phyloP scores from a whole-genome alignment of 2,113 vertebrate species.

The Sinocyclocheilus maitianheensis region DNA sequence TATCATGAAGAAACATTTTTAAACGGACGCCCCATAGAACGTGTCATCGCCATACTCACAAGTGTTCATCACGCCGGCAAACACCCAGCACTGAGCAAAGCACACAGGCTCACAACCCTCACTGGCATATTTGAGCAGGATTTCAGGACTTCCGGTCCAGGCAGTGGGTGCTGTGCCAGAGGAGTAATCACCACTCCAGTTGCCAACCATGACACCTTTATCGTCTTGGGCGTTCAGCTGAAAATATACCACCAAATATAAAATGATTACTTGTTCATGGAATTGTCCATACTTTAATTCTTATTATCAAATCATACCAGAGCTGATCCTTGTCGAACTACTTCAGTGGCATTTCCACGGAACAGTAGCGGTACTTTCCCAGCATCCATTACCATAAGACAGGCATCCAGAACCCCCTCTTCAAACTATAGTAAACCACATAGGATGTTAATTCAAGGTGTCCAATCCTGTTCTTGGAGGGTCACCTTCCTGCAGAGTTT shows the following conservation, averaged over 20 bases:
- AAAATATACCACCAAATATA: neutral
- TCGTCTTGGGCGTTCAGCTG: constrained; percentile 90
- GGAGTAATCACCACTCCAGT: constrained; percentile 81
- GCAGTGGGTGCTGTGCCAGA: constrained; percentile 79
- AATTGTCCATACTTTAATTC: neutral
- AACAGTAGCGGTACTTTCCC: constrained; percentile 81
- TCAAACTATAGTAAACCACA: constrained; percentile 80
- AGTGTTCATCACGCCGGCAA: constrained; percentile 89
- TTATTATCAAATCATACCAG: constrained; percentile 75
- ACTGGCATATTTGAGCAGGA: constrained; percentile 81
- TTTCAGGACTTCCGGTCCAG: constrained; percentile 89
- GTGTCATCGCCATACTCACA: constrained; percentile 75
- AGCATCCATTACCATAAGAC: constrained; percentile 82
- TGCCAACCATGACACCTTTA: constrained; percentile 84
- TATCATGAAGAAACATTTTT: neutral
- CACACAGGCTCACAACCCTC: constrained; percentile 72
- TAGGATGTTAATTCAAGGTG: neutral
- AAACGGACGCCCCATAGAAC: neutral
- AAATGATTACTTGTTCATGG: neutral
- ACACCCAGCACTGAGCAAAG: constrained; percentile 65
- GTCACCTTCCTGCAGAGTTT: neutral
- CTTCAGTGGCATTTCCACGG: constrained; percentile 78
- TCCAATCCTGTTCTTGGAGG: neutral
- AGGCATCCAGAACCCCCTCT: constrained; percentile 82
- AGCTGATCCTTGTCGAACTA: constrained; percentile 84